Base-by-base conservation (phyloP, 2,113 vertebrate species). In the Sinocyclocheilus grahami region DNA sequence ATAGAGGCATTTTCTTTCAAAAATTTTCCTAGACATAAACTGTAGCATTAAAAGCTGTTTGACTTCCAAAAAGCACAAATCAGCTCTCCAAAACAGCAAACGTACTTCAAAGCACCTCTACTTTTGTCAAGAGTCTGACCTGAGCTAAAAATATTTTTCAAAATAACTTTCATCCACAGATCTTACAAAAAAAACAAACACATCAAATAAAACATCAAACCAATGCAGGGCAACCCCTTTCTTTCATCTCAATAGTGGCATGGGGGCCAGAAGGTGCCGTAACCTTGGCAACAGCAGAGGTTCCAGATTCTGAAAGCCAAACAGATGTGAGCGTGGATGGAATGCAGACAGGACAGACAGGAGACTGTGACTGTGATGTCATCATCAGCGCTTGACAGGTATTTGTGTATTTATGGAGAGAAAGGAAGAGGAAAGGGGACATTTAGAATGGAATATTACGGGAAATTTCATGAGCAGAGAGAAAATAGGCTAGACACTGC, bases 361-460 rank as follows among this genome's bases (percentile, higher is more conserved):
- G 13, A 39, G 53, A 60, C 55, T 53, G 20, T 76, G 42, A 55
- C 11, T 22, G 30, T 76, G 58, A 82, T 72, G 39, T 81, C 86
- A 80, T 75, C 30, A 39, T n/a, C 9, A 75, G 46, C 27, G 33
- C 18, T 27, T 71, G 27, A 39, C 39, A 65, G 53, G 48, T 84
- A 27, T 84, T 83, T 46, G 18, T 71, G n/a, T 71, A 46, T 69
- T 79, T 86, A 86, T 53, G 11, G 27, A n/a, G 18, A 85, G n/a
- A 20, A 48, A 77, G 58, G 22, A 63, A 27, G 46, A 78, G 37
- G 24, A 62, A 46, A 46, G 20, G 18, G 62, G 10, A 24, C 42
- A 48, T 16, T 55, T 20, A 33, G 48, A 11, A 74, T 42, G 71
- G 75, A 78, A 78, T 27, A 78, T 53, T 78, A 63, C 3, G 1